Base-by-base conservation (phyloP, 1,140 invertebrate species). In the Pseudomyrmex pallidus region DNA sequence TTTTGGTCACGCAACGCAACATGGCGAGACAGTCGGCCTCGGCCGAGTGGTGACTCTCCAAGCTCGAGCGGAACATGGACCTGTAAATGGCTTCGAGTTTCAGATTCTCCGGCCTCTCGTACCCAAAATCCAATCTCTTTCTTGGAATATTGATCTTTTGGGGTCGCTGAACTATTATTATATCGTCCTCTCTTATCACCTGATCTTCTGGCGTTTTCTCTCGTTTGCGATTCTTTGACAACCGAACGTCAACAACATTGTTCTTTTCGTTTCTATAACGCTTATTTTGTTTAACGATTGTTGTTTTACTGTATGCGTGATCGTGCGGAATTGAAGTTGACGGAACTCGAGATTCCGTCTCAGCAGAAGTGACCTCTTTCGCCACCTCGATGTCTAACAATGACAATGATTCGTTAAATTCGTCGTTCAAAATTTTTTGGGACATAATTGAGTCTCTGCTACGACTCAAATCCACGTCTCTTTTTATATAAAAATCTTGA, bases 21-120 rank as follows among this genome's bases (percentile, higher is more conserved):
- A 96, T 91, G 90, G 95, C 94, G 10, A 94, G 83, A 17, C 95
- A 96, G 91, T 97, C 96, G 74, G 91, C 93, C 90, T 96, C 96
- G 22, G 96, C 96, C 50, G 91, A 91, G 91, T 97, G 96, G 4
- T 93, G 90, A 73, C 94, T 90, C 1, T 82, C 35, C 1, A 94
- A 88, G 20, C 92, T 84, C 54, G 90, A 92, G 9, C 93, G 92
- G 17, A 95, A 93, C 12, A 95, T 88, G 59, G 94, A 92, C 70
- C 94, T 90, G 89, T 95, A 96, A n/a, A 96, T 83, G 85, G 92
- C 93, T 12, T 52, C 54, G 48, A 96, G 91, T 88, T 93, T 95
- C 90, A 94, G 96, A 83, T 90, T 93, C 52, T 2, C 56, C 78
- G 85, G 89, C 59, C n/a, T 77, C 0, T 59, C 17, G 17, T 9